Evolutionary conservation across 1,140 invertebrate genomes (phyloP).

Genomic region (Colletes gigas): DNA sequence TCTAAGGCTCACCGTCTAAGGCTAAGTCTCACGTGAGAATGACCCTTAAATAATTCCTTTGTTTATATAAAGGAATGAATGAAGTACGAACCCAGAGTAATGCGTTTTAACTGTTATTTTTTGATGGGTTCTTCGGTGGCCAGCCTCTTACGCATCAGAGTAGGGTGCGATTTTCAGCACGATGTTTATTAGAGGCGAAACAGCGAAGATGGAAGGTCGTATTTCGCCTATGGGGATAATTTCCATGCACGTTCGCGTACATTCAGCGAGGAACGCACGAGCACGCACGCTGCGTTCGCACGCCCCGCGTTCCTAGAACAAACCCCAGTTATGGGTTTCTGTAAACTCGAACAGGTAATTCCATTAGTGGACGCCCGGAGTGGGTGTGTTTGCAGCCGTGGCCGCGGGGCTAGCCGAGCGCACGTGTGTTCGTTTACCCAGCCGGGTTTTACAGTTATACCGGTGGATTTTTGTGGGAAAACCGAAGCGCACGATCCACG

Average conservation of each 20-base stretch:
- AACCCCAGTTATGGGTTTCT: constrained; percentile 66
- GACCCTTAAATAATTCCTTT: too few species aligned
- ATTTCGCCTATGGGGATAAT: constrained; percentile 59
- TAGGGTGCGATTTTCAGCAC: not conserved
- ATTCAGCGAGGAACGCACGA: not conserved
- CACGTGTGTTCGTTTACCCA: constrained; percentile 30
- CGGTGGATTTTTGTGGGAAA: constrained; percentile 58
- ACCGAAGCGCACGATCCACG: constrained; percentile 36
- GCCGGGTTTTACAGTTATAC: constrained; percentile 62
- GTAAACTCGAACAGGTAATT: constrained; percentile 69
- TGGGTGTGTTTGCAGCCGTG: constrained; percentile 62
- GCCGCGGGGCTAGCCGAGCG: constrained; percentile 30
- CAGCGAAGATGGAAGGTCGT: constrained; percentile 57
- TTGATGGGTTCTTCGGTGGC: too few species aligned
- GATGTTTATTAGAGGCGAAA: not conserved
- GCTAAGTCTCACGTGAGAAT: too few species aligned
- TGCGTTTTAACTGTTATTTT: too few species aligned
- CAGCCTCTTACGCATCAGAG: too few species aligned
- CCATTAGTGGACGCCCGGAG: constrained; percentile 59
- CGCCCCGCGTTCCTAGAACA: constrained; percentile 65
- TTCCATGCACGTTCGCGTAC: constrained; percentile 46
- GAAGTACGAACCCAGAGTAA: too few species aligned
- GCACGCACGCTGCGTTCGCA: constrained; percentile 53
- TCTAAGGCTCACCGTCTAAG: too few species aligned
- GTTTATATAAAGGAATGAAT: too few species aligned